Percentiles rank a stretch among this genome's conserved stretches.
Evolutionary conservation across 2,797 vertebrate genomes (phyloP).

Genomic region (Takifugu ocellatus): DNA sequence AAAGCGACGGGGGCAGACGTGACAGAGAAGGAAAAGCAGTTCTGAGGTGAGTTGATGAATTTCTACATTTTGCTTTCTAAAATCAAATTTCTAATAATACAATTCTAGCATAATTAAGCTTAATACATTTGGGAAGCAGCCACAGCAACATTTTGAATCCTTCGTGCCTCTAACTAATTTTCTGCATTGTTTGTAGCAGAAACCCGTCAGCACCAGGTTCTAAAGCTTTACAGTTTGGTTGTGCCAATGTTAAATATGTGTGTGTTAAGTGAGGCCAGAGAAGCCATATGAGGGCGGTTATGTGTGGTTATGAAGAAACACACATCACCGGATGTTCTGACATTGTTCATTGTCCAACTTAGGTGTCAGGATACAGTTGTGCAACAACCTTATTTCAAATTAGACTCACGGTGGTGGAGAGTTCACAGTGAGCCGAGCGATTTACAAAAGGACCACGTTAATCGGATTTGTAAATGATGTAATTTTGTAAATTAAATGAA

Average conservation of each 20-base stretch:
- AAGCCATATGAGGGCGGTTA: neutral
- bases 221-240: neutral
- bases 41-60: slow-evolving; percentile 50
- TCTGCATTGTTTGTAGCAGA: neutral
- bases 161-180: neutral
- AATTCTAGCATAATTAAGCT: slow-evolving; percentile 1
- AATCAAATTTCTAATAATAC: neutral
- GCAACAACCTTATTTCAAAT: neutral
- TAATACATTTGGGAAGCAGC: neutral
- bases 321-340: neutral
- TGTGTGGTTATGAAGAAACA: neutral
- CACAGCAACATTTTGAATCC: slow-evolving; percentile 6
- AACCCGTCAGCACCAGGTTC: neutral
- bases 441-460: slow-evolving; percentile 27
- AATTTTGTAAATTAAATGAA: slow-evolving; percentile 3
- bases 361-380: neutral
- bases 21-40: slow-evolving; percentile 28
- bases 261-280: neutral
- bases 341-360: neutral
- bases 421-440: too few relatives aligned
- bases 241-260: neutral
- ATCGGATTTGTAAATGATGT: slow-evolving; percentile 39
- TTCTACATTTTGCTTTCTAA: slow-evolving; percentile 5
- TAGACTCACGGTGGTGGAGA: too few relatives aligned
- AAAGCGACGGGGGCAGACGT: slow-evolving; percentile 11